phyloP scores from a whole-genome alignment of 2,113 vertebrate species.

The Odocoileus virginianus region DNA sequence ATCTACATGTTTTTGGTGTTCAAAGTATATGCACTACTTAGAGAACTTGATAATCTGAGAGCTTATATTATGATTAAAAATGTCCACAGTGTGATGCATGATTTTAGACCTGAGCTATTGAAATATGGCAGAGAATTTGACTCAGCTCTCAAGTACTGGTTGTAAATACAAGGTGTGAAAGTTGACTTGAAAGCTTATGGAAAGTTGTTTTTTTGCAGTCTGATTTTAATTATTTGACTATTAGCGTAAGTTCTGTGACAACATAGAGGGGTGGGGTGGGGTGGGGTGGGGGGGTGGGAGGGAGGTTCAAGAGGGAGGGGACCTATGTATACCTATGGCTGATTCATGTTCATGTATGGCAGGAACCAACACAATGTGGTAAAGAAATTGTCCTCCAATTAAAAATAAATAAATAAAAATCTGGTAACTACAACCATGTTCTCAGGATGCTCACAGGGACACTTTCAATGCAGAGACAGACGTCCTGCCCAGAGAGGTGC shows the following conservation, averaged over 20 bases:
- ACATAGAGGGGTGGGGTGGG: background rate
- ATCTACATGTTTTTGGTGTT: background rate
- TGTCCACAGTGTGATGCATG: background rate
- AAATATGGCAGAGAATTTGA: background rate
- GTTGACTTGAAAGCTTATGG: background rate
- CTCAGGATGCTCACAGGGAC: background rate
- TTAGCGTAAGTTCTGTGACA: background rate
- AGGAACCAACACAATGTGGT: background rate
- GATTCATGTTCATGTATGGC: background rate
- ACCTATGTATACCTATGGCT: background rate
- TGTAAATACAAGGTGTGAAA: background rate
- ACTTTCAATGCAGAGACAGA: background rate
- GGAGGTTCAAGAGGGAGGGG: background rate
- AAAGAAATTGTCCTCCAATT: background rate
- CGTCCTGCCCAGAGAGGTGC: background rate
- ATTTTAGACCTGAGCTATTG: background rate
- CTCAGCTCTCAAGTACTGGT: background rate
- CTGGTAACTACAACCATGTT: background rate
- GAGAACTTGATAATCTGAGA: background rate
- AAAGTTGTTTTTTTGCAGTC: background rate
- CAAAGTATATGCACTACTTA: background rate
- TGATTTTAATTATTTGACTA: background rate
- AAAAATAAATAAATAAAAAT: background rate
- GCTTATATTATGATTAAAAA: background rate
- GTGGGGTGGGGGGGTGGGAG: background rate